phyloP scores from a whole-genome alignment of 2,113 vertebrate genomes.

The Plecturocebus donacophilus region DNA sequence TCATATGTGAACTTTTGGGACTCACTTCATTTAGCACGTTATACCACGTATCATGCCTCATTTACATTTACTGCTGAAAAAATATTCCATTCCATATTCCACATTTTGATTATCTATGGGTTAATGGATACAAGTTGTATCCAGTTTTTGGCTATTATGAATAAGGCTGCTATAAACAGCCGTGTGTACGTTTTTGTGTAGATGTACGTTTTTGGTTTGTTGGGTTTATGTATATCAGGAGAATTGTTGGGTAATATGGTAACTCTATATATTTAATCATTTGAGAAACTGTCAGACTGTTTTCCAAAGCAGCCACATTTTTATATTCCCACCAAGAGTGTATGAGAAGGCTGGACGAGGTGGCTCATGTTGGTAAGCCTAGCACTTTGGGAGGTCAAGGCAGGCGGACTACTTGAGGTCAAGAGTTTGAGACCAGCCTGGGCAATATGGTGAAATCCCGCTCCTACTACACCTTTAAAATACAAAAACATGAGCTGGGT shows the following conservation, averaged over 20 bases:
- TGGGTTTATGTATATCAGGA: neutral
- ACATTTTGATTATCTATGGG: neutral
- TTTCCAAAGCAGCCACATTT: neutral
- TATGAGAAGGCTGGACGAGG: no score
- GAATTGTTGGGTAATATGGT: neutral
- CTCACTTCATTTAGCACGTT: neutral
- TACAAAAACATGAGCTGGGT: no score
- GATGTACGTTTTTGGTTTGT: neutral
- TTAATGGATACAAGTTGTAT: neutral
- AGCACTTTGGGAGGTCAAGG: no score
- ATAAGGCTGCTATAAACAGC: neutral
- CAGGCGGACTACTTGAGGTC: no score
- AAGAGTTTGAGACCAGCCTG: no score
- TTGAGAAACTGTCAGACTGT: neutral
- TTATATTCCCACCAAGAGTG: neutral
- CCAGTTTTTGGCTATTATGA: neutral
- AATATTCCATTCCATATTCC: neutral
- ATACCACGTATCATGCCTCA: neutral
- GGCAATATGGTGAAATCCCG: no score
- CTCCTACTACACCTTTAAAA: no score
- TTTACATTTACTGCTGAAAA: no score
- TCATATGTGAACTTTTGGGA: neutral
- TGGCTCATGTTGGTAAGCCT: no score
- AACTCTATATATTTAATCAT: neutral
- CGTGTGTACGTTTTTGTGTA: neutral